Conservation (phyloP, 2,888 invertebrate species). For the Galerucella nymphaeae region DNA sequence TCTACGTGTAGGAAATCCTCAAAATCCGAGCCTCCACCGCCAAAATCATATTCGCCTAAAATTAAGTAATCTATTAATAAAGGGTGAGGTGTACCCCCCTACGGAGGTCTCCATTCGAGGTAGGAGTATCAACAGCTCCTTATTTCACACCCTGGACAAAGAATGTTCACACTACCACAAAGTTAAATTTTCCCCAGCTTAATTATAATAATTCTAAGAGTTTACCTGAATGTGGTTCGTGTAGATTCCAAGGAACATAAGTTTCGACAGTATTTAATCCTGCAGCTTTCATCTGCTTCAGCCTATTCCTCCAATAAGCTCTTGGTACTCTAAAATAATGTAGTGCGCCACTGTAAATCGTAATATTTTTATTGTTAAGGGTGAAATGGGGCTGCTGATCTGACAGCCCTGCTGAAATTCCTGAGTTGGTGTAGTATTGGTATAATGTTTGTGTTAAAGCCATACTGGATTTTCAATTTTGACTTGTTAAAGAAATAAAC, state of each 20-base stretch:
- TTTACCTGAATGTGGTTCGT: conserved; percentile 73
- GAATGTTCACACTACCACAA: no score
- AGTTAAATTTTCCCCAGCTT: neutral
- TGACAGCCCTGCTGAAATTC: conserved; percentile 56
- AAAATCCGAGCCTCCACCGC: conserved; percentile 70
- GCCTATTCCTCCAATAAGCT: conserved; percentile 81
- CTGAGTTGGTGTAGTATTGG: conserved; percentile 64
- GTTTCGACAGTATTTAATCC: conserved; percentile 90
- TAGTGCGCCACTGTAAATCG: conserved; percentile 70
- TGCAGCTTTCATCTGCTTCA: conserved; percentile 80
- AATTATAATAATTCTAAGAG: neutral
- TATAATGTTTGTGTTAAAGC: conserved; percentile 51
- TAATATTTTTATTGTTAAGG: conserved; percentile 63
- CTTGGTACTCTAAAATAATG: conserved; percentile 88
- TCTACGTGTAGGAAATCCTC: conserved; percentile 67
- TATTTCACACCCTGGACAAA: no score
- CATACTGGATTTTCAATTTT: conserved; percentile 1
- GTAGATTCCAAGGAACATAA: conserved; percentile 88
- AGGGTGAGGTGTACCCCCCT: neutral
- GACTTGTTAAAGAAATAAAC: neutral
- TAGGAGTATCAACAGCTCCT: no score
- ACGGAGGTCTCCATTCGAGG: no score
- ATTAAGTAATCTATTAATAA: neutral
- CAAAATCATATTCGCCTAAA: conserved; percentile 67
- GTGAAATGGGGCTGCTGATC: conserved; percentile 58